Evolutionary conservation across 2,888 invertebrate genomes (phyloP).

Genomic region (Meliscaeva auricollis): DNA sequence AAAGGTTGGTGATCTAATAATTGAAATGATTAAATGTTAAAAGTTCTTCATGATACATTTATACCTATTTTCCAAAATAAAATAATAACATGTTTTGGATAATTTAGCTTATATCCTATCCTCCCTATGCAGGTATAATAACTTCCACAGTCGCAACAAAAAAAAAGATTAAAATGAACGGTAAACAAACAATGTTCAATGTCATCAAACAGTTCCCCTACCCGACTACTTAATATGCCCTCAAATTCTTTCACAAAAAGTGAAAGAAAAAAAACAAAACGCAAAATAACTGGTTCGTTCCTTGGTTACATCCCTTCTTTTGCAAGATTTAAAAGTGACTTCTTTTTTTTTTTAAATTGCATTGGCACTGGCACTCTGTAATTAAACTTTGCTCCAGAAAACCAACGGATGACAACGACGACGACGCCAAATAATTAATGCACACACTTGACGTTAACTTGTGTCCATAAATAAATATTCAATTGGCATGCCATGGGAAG

Average conservation of each 20-base stretch:
- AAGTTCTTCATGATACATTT: no score
- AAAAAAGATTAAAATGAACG: not conserved
- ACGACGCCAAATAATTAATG: slow-evolving; percentile 49
- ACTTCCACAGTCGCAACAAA: not conserved
- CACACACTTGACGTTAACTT: slow-evolving; percentile 32
- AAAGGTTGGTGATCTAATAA: no score
- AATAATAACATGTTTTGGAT: no score
- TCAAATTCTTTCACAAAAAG: slow-evolving; percentile 8
- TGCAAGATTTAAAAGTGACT: not conserved
- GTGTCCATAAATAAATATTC: slow-evolving; percentile 25
- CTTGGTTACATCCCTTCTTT: no score
- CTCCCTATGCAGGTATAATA: no score
- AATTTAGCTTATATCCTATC: no score
- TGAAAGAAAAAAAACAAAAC: no score
- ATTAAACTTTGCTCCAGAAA: slow-evolving; percentile 32
- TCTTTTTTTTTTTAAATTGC: not conserved
- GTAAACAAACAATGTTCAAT: not conserved
- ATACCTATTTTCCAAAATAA: no score
- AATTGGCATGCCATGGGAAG: slow-evolving; percentile 54
- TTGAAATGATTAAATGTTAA: no score
- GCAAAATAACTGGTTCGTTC: not conserved
- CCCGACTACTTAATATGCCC: not conserved
- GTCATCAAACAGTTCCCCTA: slow-evolving; percentile 3
- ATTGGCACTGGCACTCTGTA: no score
- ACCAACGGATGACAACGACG: not conserved